Evolutionary conservation across 2,797 vertebrate genomes (phyloP).

Genomic region (Gymnothorax javanicus): DNA sequence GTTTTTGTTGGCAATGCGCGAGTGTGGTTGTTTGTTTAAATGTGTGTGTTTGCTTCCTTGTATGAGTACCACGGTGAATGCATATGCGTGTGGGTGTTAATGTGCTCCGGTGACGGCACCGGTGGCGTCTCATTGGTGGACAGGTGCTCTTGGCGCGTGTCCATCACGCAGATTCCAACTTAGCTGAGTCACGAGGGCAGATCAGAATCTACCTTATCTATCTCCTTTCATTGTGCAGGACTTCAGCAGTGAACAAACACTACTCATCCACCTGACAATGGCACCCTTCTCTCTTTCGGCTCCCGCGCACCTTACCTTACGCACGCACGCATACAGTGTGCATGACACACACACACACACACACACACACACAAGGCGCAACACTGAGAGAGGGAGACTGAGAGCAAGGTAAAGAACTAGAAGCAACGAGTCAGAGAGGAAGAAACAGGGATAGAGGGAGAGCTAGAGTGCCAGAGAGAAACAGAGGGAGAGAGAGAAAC

Average conservation of each 20-base stretch:
- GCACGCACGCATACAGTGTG: not conserved
- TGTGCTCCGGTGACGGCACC: slow-evolving; percentile 11
- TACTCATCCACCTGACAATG: not conserved
- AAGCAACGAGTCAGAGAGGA: too few species aligned
- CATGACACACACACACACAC: not conserved
- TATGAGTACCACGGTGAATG: not conserved
- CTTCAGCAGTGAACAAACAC: slow-evolving; percentile 30
- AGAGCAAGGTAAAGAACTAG: too few species aligned
- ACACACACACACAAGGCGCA: not conserved
- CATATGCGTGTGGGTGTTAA: slow-evolving; percentile 1
- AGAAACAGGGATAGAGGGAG: not conserved
- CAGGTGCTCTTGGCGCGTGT: slow-evolving; percentile 60
- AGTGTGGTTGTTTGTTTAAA: not conserved
- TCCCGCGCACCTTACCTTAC: not conserved
- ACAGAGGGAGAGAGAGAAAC: not conserved
- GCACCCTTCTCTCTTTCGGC: not conserved
- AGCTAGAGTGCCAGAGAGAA: not conserved
- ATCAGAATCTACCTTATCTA: slow-evolving; percentile 47
- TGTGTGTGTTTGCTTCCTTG: not conserved
- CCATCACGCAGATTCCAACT: slow-evolving; percentile 63
- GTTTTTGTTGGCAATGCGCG: not conserved
- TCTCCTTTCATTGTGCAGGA: slow-evolving; percentile 32
- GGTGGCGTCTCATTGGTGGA: slow-evolving; percentile 46
- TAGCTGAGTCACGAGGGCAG: slow-evolving; percentile 66
- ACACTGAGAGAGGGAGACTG: not conserved